Evolutionary conservation across 1,140 invertebrate species (phyloP).

Genomic region (Conus ventricosus): DNA sequence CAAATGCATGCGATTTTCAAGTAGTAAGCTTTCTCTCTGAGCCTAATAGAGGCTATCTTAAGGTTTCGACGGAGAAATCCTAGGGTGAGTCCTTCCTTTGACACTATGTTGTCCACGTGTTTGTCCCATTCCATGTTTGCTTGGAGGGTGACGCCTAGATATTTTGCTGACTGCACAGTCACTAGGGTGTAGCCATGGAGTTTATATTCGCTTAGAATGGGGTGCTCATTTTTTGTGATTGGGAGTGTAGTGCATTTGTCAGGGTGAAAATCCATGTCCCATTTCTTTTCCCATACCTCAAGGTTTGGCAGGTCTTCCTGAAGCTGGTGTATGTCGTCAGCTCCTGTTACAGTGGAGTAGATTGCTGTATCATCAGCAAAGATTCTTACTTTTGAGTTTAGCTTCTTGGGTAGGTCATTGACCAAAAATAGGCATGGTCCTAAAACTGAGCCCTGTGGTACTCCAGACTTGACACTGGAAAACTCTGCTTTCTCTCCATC

Average conservation of each 20-base stretch:
- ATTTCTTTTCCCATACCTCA: no score
- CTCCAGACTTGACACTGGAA: background rate
- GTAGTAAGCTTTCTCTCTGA: background rate
- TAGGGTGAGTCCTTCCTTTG: no score
- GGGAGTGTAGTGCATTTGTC: no score
- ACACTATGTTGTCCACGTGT: background rate
- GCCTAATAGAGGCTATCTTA: background rate
- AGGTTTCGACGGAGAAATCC: background rate
- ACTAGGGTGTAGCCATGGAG: background rate
- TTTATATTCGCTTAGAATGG: no score
- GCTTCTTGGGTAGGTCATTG: slow-evolving; percentile 1
- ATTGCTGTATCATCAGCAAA: background rate
- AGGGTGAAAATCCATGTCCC: no score
- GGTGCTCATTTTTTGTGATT: no score
- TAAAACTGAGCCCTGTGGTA: no score
- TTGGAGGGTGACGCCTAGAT: no score
- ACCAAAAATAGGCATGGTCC: slow-evolving; percentile 37
- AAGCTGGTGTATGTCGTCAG: no score
- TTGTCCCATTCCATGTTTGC: no score
- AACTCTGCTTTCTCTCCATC: slow-evolving; percentile 32
- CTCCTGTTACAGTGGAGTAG: background rate
- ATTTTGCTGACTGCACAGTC: background rate
- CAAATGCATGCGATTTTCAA: no score
- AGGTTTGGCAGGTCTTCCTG: no score
- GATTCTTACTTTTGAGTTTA: background rate